Evolutionary conservation across 2,113 vertebrate species (phyloP).

Genomic region (Sylvietta virens): DNA sequence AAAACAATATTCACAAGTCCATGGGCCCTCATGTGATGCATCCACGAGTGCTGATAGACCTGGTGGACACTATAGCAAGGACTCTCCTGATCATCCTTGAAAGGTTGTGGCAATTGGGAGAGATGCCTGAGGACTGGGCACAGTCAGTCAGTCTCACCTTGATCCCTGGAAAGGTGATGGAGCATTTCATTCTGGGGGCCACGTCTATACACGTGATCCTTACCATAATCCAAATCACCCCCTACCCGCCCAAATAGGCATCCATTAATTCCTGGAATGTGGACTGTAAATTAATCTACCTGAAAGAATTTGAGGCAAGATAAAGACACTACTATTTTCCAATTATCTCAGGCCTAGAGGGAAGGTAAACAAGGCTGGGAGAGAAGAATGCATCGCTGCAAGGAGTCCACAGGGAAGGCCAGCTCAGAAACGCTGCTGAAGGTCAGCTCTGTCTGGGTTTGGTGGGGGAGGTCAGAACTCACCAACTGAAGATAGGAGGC

Average conservation of each 20-base stretch:
- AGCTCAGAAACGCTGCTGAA: background rate
- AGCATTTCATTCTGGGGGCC: fast-evolving
- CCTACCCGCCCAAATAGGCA: background rate
- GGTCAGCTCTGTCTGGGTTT: background rate
- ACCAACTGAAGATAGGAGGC: background rate
- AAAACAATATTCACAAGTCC: background rate
- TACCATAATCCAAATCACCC: fast-evolving
- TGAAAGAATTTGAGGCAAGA: background rate
- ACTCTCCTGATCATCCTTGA: background rate
- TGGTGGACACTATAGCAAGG: background rate
- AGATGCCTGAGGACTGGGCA: background rate
- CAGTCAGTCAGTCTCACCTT: background rate
- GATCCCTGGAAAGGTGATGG: background rate
- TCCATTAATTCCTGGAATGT: background rate
- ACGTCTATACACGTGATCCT: too few species aligned
- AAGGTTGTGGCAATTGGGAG: fast-evolving
- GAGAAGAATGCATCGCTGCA: background rate
- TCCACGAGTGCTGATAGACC: background rate
- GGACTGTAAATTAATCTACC: too few species aligned
- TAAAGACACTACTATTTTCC: background rate
- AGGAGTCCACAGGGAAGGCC: background rate
- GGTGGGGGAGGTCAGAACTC: background rate
- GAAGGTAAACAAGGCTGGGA: background rate
- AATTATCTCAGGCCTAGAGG: background rate
- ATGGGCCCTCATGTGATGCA: background rate